These are phyloP conservation scores for Tetragnatha montana DNA, from an alignment of 2,888 invertebrate species.

Conservation along the genomic window DNA sequence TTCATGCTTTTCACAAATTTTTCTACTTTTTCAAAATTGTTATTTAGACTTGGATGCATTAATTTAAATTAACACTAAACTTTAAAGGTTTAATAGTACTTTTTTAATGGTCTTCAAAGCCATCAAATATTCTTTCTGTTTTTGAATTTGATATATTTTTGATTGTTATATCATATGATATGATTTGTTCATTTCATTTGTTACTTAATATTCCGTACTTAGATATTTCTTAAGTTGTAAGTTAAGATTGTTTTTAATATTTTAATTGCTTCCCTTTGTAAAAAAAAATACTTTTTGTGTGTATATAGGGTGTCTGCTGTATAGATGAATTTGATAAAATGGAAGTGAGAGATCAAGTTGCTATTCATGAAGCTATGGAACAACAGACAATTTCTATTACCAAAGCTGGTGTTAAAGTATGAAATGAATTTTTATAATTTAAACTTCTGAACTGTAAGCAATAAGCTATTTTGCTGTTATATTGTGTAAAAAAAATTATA, in stretches of 20 bases:
- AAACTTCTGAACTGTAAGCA: too few species aligned
- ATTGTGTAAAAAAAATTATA: too few species aligned
- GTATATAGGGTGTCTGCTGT: conserved; percentile 88
- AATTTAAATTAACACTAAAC: too few species aligned
- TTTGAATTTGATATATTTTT: neutral
- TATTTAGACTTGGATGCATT: too few species aligned
- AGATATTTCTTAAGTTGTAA: neutral
- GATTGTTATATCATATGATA: neutral
- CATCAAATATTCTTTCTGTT: too few species aligned
- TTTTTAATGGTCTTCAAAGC: too few species aligned
- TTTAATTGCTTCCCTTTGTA: neutral
- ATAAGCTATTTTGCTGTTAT: too few species aligned
- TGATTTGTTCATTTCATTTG: neutral
- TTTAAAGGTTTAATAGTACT: too few species aligned
- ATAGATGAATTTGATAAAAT: conserved; percentile 99
- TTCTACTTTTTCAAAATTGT: too few species aligned
- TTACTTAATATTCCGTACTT: neutral
- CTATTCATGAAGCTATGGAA: conserved; percentile 99
- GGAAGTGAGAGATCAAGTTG: conserved; percentile 97
- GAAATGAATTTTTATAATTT: conserved; percentile 23
- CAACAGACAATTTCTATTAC: conserved; percentile 99
- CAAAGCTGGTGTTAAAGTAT: conserved; percentile 82
- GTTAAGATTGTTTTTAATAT: neutral
- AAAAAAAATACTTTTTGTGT: conserved; percentile 6
- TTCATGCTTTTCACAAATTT: too few species aligned